phyloP scores from a whole-genome alignment of 2,888 invertebrate genomes.

The Fragum sueziense region DNA sequence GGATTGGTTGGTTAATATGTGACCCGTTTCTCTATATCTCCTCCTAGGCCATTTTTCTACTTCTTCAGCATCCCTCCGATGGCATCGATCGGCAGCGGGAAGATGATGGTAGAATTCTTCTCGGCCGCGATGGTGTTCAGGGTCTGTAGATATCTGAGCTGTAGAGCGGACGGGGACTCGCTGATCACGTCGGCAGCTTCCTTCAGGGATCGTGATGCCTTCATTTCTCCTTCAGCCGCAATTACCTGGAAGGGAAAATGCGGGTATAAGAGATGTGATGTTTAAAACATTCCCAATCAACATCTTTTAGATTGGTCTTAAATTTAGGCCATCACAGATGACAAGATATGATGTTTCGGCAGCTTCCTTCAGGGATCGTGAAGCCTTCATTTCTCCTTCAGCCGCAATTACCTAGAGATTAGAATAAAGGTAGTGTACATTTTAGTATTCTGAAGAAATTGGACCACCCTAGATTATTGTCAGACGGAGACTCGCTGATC shows the following conservation, averaged over 20 bases:
- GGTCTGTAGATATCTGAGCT: conserved; percentile 83
- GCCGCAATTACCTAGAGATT: conserved; percentile 83
- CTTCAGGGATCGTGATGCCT: conserved; percentile 90
- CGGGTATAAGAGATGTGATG: too few species aligned
- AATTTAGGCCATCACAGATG: too few species aligned
- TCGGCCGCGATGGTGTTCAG: conserved; percentile 79
- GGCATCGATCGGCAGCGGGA: conserved; percentile 78
- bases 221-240: conserved; percentile 81
- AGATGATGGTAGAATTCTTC: conserved; percentile 81
- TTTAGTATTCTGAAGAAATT: too few species aligned
- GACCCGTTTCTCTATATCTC: too few species aligned
- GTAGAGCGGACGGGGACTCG: conserved; percentile 90
- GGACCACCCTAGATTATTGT: too few species aligned
- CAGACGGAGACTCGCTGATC: conserved; percentile 91
- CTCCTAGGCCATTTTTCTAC: neutral
- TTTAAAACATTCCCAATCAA: too few species aligned
- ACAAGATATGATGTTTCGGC: too few species aligned
- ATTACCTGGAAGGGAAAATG: conserved; percentile 82
- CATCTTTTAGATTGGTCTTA: too few species aligned
- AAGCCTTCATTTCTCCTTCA: conserved; percentile 85
- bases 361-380: conserved; percentile 92
- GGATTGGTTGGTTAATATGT: too few species aligned
- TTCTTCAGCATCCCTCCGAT: neutral
- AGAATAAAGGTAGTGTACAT: too few species aligned
- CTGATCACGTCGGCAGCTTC: conserved; percentile 94